Percentiles rank a stretch among this genome's conserved stretches.
Conservation (phyloP, 2,888 invertebrate genomes). For the Gordius sp. region DNA sequence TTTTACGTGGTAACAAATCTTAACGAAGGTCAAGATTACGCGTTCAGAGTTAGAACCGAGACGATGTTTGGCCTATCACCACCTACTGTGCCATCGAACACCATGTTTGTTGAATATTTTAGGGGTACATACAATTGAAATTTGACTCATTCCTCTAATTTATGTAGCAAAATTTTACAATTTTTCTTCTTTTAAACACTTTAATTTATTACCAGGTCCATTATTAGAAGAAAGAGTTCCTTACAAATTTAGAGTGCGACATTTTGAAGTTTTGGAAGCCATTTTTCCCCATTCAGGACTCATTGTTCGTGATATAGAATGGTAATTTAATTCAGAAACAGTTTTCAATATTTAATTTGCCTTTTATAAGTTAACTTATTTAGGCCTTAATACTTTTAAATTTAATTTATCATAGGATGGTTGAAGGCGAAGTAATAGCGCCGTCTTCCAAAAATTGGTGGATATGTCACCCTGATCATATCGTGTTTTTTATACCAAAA, state of each 20-base stretch:
- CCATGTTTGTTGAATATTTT: not conserved
- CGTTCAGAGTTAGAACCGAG: not conserved
- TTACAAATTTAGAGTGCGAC: not conserved
- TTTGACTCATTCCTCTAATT: no score
- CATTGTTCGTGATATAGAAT: slow-evolving; percentile 1
- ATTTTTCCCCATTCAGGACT: slow-evolving; percentile 3
- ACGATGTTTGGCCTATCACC: not conserved
- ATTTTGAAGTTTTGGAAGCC: not conserved
- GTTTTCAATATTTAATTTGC: not conserved
- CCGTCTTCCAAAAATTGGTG: not conserved
- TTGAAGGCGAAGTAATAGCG: not conserved
- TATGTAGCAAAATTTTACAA: no score
- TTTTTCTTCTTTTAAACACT: no score
- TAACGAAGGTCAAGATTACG: not conserved
- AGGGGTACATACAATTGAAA: no score
- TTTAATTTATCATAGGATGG: not conserved
- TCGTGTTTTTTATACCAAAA: not conserved
- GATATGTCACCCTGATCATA: not conserved
- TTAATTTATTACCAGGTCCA: no score
- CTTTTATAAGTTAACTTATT: not conserved
- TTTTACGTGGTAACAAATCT: not conserved
- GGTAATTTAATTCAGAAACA: not conserved
- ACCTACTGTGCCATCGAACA: not conserved
- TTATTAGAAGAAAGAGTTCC: slow-evolving; percentile 12
- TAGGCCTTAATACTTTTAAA: not conserved